Evolutionary conservation across 2,888 invertebrate species (phyloP).

Genomic region (Machimus rusticus): DNA sequence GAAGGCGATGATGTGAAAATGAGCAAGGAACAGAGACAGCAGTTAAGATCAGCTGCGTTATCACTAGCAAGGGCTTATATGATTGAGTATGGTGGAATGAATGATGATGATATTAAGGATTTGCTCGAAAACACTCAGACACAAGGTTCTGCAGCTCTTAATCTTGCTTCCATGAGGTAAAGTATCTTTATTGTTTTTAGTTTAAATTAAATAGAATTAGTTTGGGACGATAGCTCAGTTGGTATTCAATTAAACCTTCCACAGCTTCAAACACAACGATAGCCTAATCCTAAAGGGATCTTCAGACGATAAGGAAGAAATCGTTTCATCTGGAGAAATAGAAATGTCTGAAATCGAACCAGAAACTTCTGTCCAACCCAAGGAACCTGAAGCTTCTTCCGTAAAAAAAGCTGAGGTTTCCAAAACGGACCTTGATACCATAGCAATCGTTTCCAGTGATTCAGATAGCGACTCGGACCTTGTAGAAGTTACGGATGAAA

Average conservation of each 20-base stretch:
- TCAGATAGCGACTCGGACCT: slow-evolving; percentile 56
- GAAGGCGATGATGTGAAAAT: slow-evolving; percentile 57
- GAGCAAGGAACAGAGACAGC: slow-evolving; percentile 57
- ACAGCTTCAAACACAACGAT: slow-evolving; percentile 43
- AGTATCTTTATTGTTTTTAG: neutral
- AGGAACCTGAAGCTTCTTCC: neutral
- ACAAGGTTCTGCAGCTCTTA: slow-evolving; percentile 7
- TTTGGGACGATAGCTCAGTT: no score
- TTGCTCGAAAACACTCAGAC: slow-evolving; percentile 63
- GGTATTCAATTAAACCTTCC: neutral
- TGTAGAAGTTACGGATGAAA: slow-evolving; percentile 51
- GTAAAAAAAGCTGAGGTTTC: neutral
- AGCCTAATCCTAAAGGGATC: slow-evolving; percentile 17
- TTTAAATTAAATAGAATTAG: neutral
- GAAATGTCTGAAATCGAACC: neutral
- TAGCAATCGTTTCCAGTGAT: slow-evolving; percentile 45
- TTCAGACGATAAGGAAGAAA: neutral
- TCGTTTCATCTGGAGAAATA: neutral
- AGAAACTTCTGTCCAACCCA: neutral
- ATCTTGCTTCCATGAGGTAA: slow-evolving; percentile 40
- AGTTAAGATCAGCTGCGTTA: slow-evolving; percentile 59
- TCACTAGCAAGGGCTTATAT: slow-evolving; percentile 76
- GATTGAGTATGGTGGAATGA: slow-evolving; percentile 78
- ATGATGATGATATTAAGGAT: slow-evolving; percentile 72
- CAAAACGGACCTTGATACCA: neutral